A percentile compares a stretch with the other conserved stretches of the same genome.
Evolutionary conservation across 2,888 invertebrate species (phyloP).

Genomic region (Acleris cristana): DNA sequence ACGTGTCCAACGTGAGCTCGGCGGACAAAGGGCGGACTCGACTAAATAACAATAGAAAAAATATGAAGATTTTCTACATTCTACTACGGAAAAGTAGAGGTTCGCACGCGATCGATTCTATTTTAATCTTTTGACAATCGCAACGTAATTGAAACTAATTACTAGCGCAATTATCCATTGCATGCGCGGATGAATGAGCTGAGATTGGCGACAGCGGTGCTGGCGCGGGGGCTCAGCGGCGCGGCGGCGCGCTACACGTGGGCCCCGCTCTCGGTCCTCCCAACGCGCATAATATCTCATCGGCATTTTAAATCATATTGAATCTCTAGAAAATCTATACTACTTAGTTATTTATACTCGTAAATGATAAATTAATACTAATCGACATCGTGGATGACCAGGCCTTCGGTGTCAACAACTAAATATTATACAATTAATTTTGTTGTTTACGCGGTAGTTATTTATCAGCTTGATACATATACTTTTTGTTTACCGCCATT

Average conservation of each 20-base stretch:
- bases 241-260: background rate
- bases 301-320: background rate
- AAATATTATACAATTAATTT: background rate
- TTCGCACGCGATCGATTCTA: conserved; percentile 78
- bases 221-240: conserved; percentile 30
- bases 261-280: too few species aligned
- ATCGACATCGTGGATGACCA: background rate
- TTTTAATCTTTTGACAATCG: conserved; percentile 80
- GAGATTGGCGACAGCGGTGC: conserved; percentile 28
- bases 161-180: conserved; percentile 59
- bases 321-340: background rate
- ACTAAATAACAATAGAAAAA: conserved; percentile 52
- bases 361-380: background rate
- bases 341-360: background rate
- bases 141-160: conserved; percentile 73
- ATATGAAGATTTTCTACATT: conserved; percentile 68
- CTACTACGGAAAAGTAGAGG: conserved; percentile 69
- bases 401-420: background rate
- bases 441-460: conserved; percentile 15
- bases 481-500: conserved; percentile 46
- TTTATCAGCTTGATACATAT: conserved; percentile 27
- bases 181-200: conserved; percentile 55
- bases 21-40: conserved; percentile 65
- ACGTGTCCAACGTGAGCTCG: conserved; percentile 71
- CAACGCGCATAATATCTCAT: background rate